phyloP scores from a whole-genome alignment of 2,888 invertebrate species.

The Ligdia adustata region DNA sequence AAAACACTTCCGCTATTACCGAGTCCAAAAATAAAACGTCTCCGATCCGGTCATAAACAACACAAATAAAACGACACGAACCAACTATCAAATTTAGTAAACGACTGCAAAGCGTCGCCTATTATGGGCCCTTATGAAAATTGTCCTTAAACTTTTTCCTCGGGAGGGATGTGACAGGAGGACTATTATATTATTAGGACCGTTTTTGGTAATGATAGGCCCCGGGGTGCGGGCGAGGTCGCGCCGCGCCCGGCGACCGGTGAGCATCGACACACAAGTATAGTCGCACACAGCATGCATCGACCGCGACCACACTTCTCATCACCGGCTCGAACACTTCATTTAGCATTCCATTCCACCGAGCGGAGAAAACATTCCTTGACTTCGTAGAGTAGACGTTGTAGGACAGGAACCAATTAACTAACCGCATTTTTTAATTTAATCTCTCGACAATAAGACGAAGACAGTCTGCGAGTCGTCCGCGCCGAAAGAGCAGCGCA shows the following conservation, averaged over 20 bases:
- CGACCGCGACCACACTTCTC: background rate
- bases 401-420: conserved; percentile 60
- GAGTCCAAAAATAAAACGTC: conserved; percentile 46
- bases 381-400: conserved; percentile 35
- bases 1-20: conserved; percentile 49
- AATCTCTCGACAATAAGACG: conserved; percentile 40
- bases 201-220: conserved; percentile 81
- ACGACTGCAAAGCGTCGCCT: conserved; percentile 70
- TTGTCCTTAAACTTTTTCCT: conserved; percentile 74
- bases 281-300: conserved; percentile 41
- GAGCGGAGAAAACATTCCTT: conserved; percentile 26
- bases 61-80: conserved; percentile 46
- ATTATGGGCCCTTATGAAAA: conserved; percentile 69
- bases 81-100: conserved; percentile 65
- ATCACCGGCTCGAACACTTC: background rate
- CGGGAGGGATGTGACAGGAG: conserved; percentile 78
- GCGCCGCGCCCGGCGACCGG: conserved; percentile 70
- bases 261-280: conserved; percentile 71
- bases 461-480: conserved; percentile 6
- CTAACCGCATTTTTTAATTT: conserved; percentile 50
- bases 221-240: conserved; percentile 65
- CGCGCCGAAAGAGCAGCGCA: conserved; percentile 52
- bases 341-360: conserved; percentile 38
- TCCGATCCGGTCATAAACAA: conserved; percentile 47
- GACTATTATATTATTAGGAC: conserved; percentile 82